A percentile compares a stretch with the other conserved stretches of the same genome.
Evolutionary conservation across 2,113 vertebrate species (phyloP).

Genomic region (Romanogobio albipinnatus): DNA sequence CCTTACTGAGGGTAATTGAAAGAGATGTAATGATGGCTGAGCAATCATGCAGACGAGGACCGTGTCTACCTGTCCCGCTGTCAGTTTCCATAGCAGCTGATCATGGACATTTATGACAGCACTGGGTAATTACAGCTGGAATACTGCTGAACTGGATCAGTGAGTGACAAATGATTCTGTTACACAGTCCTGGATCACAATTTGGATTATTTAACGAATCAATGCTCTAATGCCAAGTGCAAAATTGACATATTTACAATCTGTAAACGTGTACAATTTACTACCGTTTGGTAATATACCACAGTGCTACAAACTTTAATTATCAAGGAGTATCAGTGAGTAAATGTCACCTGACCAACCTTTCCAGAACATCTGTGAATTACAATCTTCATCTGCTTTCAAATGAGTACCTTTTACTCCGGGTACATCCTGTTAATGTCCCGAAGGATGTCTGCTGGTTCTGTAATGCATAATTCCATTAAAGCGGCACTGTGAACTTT

Average conservation of each 20-base stretch:
- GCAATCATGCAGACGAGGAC: neutral
- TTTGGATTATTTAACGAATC: conserved; percentile 3
- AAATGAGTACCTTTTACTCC: conserved; percentile 5
- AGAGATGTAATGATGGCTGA: neutral
- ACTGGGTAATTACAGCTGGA: neutral
- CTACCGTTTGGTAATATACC: neutral
- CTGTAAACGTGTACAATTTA: neutral
- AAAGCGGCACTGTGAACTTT: neutral
- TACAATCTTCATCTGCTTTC: conserved; percentile 8
- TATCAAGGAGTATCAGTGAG: neutral
- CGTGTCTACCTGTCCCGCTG: neutral
- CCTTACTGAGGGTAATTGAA: neutral
- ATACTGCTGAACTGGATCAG: neutral
- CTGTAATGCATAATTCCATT: neutral
- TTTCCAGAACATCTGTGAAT: neutral
- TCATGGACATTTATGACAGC: neutral
- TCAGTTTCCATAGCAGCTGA: neutral
- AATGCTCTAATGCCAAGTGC: neutral
- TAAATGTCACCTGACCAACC: conserved; percentile 16
- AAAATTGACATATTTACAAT: neutral
- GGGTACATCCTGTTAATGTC: conserved; percentile 5
- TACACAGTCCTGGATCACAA: no score
- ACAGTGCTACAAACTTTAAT: conserved; percentile 1
- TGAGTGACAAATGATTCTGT: neutral
- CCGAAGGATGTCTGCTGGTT: neutral